These are phyloP conservation scores for Cyclargus thomasi DNA, from an alignment of 1,140 invertebrate genomes.

Conservation along the genomic window DNA sequence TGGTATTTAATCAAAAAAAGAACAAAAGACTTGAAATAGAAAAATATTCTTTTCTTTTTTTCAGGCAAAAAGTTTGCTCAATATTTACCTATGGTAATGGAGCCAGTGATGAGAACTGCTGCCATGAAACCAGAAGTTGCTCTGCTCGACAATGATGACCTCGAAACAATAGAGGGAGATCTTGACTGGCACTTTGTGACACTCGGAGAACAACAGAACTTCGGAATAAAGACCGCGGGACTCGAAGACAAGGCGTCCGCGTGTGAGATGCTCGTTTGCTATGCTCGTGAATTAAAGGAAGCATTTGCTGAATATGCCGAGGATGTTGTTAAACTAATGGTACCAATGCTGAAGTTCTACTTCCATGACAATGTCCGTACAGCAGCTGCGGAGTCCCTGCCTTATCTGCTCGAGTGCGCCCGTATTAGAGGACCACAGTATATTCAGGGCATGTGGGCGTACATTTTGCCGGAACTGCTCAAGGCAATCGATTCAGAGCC, in stretches of 20 bases:
- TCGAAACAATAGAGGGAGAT: slow-evolving; percentile 91
- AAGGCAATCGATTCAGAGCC: slow-evolving; percentile 96
- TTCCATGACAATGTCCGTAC: slow-evolving; percentile 97
- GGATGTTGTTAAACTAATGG: slow-evolving; percentile 92
- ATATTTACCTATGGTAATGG: slow-evolving; percentile 98
- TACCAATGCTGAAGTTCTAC: slow-evolving; percentile 98
- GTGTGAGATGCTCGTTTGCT: slow-evolving; percentile 99
- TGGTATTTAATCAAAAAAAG: no score
- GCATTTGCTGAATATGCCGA: slow-evolving; percentile 96
- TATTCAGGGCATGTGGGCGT: slow-evolving; percentile 91
- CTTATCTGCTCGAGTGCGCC: slow-evolving; percentile 94
- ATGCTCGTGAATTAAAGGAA: slow-evolving; percentile 97
- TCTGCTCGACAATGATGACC: slow-evolving; percentile 94
- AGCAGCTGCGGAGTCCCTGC: slow-evolving; percentile 95
- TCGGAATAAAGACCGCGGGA: slow-evolving; percentile 92
- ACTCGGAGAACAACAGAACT: slow-evolving; percentile 96
- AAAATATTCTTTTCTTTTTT: neutral
- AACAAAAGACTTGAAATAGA: neutral
- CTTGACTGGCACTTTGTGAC: slow-evolving; percentile 99
- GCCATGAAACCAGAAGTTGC: slow-evolving; percentile 98
- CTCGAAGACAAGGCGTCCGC: slow-evolving; percentile 99
- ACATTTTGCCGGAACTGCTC: slow-evolving; percentile 92
- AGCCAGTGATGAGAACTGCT: slow-evolving; percentile 95
- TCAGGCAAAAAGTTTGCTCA: slow-evolving; percentile 93
- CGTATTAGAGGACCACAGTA: slow-evolving; percentile 86